phyloP scores from a whole-genome alignment of 2,797 vertebrate genomes.

The Macroramphosus scolopax region DNA sequence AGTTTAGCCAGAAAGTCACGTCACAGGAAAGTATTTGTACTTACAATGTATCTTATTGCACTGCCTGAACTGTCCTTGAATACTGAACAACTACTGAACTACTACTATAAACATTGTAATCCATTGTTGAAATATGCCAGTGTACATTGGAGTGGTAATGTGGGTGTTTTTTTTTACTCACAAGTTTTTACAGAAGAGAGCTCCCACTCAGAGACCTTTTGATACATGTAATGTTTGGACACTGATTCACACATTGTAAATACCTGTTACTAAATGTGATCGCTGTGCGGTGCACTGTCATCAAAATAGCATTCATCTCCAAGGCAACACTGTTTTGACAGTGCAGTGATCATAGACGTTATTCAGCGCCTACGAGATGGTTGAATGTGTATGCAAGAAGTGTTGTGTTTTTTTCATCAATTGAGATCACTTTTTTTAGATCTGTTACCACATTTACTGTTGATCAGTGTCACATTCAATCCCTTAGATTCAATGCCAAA shows the following conservation, averaged over 20 bases:
- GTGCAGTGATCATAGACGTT: too few relatives aligned
- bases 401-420: too few relatives aligned
- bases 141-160: constrained; percentile 2
- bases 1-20: neutral
- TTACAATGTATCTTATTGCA: too few relatives aligned
- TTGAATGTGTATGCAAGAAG: too few relatives aligned
- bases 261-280: constrained; percentile 49
- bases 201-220: constrained; percentile 6
- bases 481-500: too few relatives aligned
- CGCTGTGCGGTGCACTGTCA: constrained; percentile 28
- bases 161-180: constrained; percentile 15
- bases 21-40: too few relatives aligned
- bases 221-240: constrained; percentile 11
- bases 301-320: constrained; percentile 10
- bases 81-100: too few relatives aligned
- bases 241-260: constrained; percentile 54
- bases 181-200: constrained; percentile 5
- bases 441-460: too few relatives aligned
- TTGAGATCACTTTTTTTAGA: too few relatives aligned
- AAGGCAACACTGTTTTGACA: constrained; percentile 3
- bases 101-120: constrained; percentile 19
- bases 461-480: too few relatives aligned
- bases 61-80: constrained; percentile 38
- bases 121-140: constrained; percentile 9
- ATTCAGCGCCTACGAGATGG: too few relatives aligned